Evolutionary conservation across 2,888 invertebrate species (phyloP), one percentile per base, ranked within the genome.

Genomic region (Agriopis leucophaearia): DNA sequence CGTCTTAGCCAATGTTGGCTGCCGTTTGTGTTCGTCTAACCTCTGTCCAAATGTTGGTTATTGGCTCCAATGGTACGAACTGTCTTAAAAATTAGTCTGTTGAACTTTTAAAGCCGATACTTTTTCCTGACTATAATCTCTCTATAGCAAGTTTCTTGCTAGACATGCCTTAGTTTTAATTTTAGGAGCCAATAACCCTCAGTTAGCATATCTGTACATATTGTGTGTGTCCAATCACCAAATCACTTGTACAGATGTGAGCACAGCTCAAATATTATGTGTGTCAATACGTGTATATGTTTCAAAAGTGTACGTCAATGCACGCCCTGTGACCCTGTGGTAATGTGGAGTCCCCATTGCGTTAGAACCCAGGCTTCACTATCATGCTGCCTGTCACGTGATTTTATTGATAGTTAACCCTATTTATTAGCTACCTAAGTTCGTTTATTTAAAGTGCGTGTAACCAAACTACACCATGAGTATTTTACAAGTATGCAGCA

Each of bases 11-110:
- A 72, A 76, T 60, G 72, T 80, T 76, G 69, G 72, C 78, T 72
- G 68, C 71, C 77, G 74, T 79, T 72, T 83, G 78, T 84, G 81
- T 80, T 69, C 65, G 80, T 84, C 78, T 55, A 18, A 70, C 64
- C 15, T 75, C 66, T 60, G 73, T 74, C 74, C 60, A 73, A 67
- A 65, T 69, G 73, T 72, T 74, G 78, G 77, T 77, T 78, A 72
- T 74, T 81, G 80, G 79, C 76, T 71, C 75, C 35, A 35, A 51
- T 7, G 13, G 42, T 42, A 13, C 42, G 13, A 42, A 42, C 42
- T 12, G 8, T 8, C 27, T 4, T 27, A 27, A 27, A 27, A 7
- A 15, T 45, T 44, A 0, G 44, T 13, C 44, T 13, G 6, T 44
- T 40, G 40, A 40, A 40, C 40, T 40, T 9, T 9, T 40, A 12